These are phyloP conservation scores for Phalanger gymnotis DNA, from an alignment of 2,797 vertebrate species.

Conservation along the genomic window DNA sequence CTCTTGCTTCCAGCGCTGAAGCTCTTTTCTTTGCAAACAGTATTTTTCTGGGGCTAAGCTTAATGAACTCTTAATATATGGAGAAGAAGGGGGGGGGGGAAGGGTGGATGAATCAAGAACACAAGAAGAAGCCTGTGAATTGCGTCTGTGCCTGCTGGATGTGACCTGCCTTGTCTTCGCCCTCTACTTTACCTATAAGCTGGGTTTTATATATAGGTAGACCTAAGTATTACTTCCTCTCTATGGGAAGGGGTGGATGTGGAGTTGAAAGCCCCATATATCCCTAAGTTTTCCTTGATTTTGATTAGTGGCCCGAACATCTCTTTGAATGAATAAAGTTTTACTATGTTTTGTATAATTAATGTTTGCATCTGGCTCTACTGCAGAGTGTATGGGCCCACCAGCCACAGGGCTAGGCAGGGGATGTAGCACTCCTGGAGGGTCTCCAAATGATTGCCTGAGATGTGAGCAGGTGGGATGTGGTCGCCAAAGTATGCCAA, in stretches of 20 bases:
- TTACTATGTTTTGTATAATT: neutral
- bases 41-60: neutral
- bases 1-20: neutral
- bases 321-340: neutral
- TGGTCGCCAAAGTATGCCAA: neutral
- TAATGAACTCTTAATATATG: neutral
- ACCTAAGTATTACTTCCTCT: neutral
- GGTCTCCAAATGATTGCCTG: neutral
- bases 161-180: neutral
- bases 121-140: neutral
- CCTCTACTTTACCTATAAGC: rapidly evolving
- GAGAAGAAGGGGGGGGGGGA: neutral
- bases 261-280: neutral
- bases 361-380: neutral
- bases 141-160: neutral
- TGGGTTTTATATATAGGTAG: neutral
- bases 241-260: neutral
- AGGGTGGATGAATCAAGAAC: neutral
- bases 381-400: neutral
- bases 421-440: neutral
- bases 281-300: neutral
- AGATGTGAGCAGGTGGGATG: neutral
- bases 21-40: conserved; percentile 34
- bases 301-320: neutral
- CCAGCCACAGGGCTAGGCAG: neutral